A percentile compares a stretch with the other conserved stretches of the same genome.
phyloP scores from a whole-genome alignment of 2,888 invertebrate genomes.

The Serripes groenlandicus region DNA sequence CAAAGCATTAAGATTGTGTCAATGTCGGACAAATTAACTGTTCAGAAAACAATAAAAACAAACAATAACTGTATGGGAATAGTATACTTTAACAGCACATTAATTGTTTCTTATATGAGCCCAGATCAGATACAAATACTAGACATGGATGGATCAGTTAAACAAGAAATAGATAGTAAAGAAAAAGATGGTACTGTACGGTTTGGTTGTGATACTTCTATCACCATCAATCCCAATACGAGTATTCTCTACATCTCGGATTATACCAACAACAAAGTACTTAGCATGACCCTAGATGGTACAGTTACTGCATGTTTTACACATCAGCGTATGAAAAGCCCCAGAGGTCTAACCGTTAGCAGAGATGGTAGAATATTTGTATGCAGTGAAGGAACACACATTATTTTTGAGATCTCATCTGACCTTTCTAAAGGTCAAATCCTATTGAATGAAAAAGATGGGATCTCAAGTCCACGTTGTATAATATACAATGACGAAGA shows the following conservation, averaged over 20 bases:
- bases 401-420: neutral
- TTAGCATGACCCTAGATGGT: neutral
- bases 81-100: neutral
- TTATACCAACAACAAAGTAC: neutral
- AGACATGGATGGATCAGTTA: neutral
- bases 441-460: neutral
- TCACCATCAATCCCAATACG: neutral
- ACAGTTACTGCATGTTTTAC: neutral
- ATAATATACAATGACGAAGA: neutral
- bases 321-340: neutral
- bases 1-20: neutral
- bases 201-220: neutral
- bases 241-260: neutral
- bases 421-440: neutral
- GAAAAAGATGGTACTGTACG: neutral
- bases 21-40: neutral
- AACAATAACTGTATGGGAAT: neutral
- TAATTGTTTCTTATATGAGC: neutral
- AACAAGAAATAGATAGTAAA: neutral
- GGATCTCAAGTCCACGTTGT: neutral
- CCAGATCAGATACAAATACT: neutral
- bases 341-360: neutral
- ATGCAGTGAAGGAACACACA: neutral
- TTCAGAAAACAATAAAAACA: neutral
- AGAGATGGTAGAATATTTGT: constrained; percentile 13